Percentiles rank a stretch among this genome's conserved stretches.
Evolutionary conservation across 92 coral and sea anemone genomes (phyloP).

Genomic region (Zoanthus gigantus): DNA sequence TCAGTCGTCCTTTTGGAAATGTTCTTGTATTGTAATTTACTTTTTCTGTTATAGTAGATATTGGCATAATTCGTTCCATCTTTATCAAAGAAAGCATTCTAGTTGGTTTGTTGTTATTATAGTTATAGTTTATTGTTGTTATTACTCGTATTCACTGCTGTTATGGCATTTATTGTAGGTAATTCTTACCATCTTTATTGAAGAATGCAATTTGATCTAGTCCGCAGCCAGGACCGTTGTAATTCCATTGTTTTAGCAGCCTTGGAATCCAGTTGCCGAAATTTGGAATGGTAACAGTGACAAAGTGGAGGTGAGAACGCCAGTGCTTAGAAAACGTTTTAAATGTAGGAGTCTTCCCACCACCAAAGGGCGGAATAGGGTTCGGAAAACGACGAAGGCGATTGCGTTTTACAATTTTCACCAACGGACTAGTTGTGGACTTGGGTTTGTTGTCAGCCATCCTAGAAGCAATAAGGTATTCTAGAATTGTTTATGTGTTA

Average conservation of each 20-base stretch:
- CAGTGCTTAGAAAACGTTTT: conserved; percentile 52
- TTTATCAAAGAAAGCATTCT: too few relatives aligned
- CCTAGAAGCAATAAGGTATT: background rate
- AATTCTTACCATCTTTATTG: conserved; percentile 68
- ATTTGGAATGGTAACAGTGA: conserved; percentile 75
- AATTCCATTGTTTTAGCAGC: conserved; percentile 90
- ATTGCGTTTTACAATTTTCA: background rate
- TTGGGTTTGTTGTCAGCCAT: conserved; percentile 9
- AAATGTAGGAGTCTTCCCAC: conserved; percentile 33
- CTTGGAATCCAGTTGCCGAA: conserved; percentile 99
- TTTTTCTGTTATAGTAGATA: too few relatives aligned
- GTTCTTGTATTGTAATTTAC: too few relatives aligned
- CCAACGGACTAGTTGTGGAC: background rate
- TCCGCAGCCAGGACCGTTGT: conserved; percentile 91
- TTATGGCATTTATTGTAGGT: background rate
- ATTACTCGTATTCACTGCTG: background rate
- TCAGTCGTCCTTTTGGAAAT: too few relatives aligned
- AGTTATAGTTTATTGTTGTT: too few relatives aligned
- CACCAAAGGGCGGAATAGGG: conserved; percentile 11
- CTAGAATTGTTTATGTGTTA: too few relatives aligned
- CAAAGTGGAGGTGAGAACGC: conserved; percentile 81
- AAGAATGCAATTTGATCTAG: conserved; percentile 87
- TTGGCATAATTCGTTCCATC: too few relatives aligned
- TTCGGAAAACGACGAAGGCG: conserved; percentile 1
- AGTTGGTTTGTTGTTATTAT: too few relatives aligned